phyloP scores from a whole-genome alignment of 2,888 invertebrate species.

The Agrilus mali region DNA sequence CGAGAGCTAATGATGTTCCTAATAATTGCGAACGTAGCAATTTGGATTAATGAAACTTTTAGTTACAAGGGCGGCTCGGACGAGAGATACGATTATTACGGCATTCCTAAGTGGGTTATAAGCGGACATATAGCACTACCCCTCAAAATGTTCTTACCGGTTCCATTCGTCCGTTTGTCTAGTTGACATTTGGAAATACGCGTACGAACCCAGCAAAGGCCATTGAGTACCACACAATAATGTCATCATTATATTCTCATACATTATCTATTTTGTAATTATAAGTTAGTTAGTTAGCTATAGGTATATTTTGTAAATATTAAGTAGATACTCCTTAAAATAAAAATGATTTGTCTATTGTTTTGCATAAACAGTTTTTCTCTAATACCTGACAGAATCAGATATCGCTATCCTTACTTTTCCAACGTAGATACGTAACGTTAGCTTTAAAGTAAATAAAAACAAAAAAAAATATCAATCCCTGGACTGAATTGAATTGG shows the following conservation, averaged over 20 bases:
- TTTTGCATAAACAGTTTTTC: too few relatives aligned
- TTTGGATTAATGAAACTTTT: conserved; percentile 68
- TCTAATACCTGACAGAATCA: too few relatives aligned
- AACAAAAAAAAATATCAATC: not conserved
- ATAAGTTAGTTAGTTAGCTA: too few relatives aligned
- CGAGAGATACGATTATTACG: conserved; percentile 53
- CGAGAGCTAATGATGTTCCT: conserved; percentile 65
- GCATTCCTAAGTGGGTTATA: conserved; percentile 57
- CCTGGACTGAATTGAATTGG: too few relatives aligned
- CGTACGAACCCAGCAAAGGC: conserved; percentile 42
- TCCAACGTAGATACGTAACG: too few relatives aligned
- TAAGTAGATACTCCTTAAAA: too few relatives aligned
- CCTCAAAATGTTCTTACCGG: conserved; percentile 62
- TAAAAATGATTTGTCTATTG: too few relatives aligned
- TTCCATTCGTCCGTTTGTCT: conserved; percentile 71
- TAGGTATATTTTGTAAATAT: too few relatives aligned
- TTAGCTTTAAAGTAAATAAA: not conserved
- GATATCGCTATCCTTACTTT: too few relatives aligned
- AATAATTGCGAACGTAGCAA: conserved; percentile 59
- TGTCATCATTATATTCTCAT: too few relatives aligned
- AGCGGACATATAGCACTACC: conserved; percentile 61
- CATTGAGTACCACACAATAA: conserved; percentile 6
- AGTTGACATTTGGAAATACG: conserved; percentile 66
- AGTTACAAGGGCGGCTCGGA: conserved; percentile 43
- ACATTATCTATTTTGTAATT: too few relatives aligned